A percentile compares a stretch with the other conserved stretches of the same genome.
Evolutionary conservation across 2,797 vertebrate genomes (phyloP).

Genomic region (Pseudomugil gertrudae): DNA sequence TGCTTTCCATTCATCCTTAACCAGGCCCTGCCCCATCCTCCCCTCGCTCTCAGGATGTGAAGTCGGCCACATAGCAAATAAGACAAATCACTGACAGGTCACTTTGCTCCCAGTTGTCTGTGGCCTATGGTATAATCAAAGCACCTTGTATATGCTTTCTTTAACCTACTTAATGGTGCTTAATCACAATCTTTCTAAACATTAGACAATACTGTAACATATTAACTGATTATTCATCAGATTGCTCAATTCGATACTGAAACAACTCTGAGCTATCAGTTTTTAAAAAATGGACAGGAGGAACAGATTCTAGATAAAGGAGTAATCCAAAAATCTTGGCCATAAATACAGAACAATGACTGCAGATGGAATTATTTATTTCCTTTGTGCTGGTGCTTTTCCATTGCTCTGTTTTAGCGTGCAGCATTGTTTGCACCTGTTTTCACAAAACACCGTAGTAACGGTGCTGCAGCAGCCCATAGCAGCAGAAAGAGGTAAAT

Average conservation of each 20-base stretch:
- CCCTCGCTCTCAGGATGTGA: slow-evolving; percentile 8
- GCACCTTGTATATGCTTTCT: slow-evolving; percentile 12
- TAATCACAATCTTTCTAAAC: too few relatives aligned
- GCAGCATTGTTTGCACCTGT: slow-evolving; percentile 48
- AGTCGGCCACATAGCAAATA: slow-evolving; percentile 3
- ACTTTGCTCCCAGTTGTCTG: slow-evolving; percentile 36
- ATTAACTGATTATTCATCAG: background rate
- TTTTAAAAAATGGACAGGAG: background rate
- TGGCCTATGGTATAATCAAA: slow-evolving; percentile 27
- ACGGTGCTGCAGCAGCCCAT: slow-evolving; percentile 40
- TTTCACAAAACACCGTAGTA: slow-evolving; percentile 45
- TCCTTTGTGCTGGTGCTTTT: background rate
- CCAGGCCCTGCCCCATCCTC: slow-evolving; percentile 3
- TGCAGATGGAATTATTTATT: background rate
- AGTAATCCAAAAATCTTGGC: slow-evolving; percentile 8
- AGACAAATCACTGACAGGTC: slow-evolving; percentile 34
- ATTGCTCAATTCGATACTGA: background rate
- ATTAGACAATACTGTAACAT: background rate
- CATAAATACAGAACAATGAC: background rate
- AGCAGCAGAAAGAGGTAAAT: slow-evolving; percentile 52
- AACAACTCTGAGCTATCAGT: slow-evolving; percentile 6
- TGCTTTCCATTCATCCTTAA: slow-evolving; percentile 41
- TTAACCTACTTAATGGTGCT: slow-evolving; percentile 25
- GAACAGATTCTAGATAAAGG: background rate
- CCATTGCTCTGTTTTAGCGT: slow-evolving; percentile 34